Evolutionary conservation across 2,888 invertebrate genomes (phyloP).

Genomic region (Epistrophe eligans): DNA sequence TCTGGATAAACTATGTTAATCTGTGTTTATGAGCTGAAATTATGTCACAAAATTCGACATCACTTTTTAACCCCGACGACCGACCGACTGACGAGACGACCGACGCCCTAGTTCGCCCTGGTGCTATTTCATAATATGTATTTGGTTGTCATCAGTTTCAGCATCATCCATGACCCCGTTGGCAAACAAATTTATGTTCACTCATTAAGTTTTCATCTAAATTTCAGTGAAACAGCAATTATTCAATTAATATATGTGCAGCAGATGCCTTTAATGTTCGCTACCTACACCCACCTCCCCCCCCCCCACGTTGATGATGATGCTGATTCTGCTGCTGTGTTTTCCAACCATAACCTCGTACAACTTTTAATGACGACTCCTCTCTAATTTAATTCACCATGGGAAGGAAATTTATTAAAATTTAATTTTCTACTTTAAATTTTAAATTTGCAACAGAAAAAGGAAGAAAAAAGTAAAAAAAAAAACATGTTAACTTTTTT

Average conservation of each 20-base stretch:
- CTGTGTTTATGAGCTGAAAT: conserved; percentile 10
- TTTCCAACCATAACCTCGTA: conserved; percentile 23
- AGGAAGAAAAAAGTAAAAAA: neutral
- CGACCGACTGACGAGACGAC: no score
- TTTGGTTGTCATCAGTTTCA: neutral
- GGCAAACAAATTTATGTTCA: conserved; percentile 56
- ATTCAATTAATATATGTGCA: conserved; percentile 43
- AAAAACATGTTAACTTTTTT: conserved; percentile 15
- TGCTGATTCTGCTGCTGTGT: neutral
- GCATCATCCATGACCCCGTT: conserved; percentile 29
- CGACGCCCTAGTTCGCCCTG: neutral
- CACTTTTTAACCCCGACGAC: neutral
- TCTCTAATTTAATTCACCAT: conserved; percentile 45
- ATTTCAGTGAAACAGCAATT: conserved; percentile 39
- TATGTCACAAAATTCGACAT: conserved; percentile 9
- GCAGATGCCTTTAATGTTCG: conserved; percentile 48
- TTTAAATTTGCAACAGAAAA: conserved; percentile 32
- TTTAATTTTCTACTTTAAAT: conserved; percentile 59
- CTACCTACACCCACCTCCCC: no score
- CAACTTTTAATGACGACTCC: neutral
- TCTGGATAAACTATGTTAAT: conserved; percentile 6
- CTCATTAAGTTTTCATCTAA: conserved; percentile 68
- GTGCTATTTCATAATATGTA: neutral
- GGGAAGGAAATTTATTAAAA: conserved; percentile 54
- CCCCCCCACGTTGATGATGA: neutral